These are phyloP conservation scores for Tyto alba DNA, from an alignment of 2,113 vertebrate species.

Conservation along the genomic window DNA sequence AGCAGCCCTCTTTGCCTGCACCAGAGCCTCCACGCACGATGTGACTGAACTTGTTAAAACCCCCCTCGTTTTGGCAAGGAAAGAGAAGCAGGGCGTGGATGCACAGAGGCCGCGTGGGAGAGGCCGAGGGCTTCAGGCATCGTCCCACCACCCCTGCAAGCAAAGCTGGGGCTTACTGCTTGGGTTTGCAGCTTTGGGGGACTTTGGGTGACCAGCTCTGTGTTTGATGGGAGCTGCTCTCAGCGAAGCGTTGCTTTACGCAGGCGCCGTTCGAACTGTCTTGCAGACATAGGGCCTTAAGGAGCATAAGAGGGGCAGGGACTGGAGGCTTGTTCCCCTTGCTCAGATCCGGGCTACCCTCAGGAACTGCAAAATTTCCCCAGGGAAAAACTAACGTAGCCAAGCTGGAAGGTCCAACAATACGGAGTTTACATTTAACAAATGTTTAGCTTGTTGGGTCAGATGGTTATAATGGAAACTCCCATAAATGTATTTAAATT, in stretches of 20 bases:
- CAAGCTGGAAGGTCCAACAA: background rate
- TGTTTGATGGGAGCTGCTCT: background rate
- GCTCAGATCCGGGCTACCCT: background rate
- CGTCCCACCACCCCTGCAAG: background rate
- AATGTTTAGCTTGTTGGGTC: background rate
- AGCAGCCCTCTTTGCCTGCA: background rate
- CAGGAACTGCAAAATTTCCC: background rate
- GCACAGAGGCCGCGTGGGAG: background rate
- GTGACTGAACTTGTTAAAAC: background rate
- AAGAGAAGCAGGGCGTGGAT: background rate
- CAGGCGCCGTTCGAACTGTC: fast-evolving
- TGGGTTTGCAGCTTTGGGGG: background rate
- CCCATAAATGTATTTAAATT: background rate
- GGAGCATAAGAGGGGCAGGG: background rate
- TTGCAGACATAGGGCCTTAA: background rate
- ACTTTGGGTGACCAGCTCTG: background rate
- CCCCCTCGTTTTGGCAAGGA: background rate
- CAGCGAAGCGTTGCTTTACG: background rate
- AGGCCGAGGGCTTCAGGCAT: no score
- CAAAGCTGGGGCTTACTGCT: background rate
- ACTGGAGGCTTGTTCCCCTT: background rate
- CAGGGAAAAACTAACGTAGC: background rate
- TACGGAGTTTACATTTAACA: background rate
- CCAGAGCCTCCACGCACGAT: fast-evolving
- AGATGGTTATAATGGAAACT: background rate